phyloP scores from a whole-genome alignment of 64 coral and sea anemone genomes.

The Montipora sp. region DNA sequence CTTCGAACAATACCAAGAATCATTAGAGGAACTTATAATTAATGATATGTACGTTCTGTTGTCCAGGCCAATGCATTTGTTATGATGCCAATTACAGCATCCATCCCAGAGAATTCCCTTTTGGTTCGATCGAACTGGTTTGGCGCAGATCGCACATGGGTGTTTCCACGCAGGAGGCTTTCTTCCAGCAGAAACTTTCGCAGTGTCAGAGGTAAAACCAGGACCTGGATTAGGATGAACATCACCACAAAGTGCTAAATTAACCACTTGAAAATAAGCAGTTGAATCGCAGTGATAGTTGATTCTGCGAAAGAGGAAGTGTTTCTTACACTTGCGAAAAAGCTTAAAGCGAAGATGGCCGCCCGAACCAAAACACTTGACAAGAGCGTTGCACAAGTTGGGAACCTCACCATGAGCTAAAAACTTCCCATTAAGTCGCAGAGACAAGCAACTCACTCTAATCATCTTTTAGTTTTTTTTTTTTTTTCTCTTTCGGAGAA shows the following conservation, averaged over 20 bases:
- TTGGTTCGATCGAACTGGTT: slow-evolving; percentile 40
- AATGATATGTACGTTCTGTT: slow-evolving; percentile 29
- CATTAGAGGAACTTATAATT: slow-evolving; percentile 39
- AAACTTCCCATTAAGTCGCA: not conserved
- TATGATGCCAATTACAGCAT: slow-evolving; percentile 58
- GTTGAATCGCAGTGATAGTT: too few species aligned
- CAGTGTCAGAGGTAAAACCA: not conserved
- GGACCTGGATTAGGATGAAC: slow-evolving; percentile 55
- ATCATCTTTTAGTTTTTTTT: too few species aligned
- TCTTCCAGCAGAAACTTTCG: not conserved
- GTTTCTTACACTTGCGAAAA: too few species aligned
- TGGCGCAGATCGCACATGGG: not conserved
- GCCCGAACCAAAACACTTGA: not conserved
- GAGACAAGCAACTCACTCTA: slow-evolving; percentile 6
- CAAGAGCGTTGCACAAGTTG: not conserved
- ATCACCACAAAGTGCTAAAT: slow-evolving; percentile 51
- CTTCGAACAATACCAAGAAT: slow-evolving; percentile 42
- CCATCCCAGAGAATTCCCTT: slow-evolving; percentile 24
- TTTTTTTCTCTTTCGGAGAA: too few species aligned
- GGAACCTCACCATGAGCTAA: not conserved
- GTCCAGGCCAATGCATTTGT: slow-evolving; percentile 58
- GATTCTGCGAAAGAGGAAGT: too few species aligned
- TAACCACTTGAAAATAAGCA: not conserved
- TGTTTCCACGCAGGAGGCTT: slow-evolving; percentile 53
- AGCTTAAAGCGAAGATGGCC: slow-evolving; percentile 9